A percentile compares a stretch with the other conserved stretches of the same genome.
Conservation (phyloP, 1,140 invertebrate genomes). For the Seison nebaliae region DNA sequence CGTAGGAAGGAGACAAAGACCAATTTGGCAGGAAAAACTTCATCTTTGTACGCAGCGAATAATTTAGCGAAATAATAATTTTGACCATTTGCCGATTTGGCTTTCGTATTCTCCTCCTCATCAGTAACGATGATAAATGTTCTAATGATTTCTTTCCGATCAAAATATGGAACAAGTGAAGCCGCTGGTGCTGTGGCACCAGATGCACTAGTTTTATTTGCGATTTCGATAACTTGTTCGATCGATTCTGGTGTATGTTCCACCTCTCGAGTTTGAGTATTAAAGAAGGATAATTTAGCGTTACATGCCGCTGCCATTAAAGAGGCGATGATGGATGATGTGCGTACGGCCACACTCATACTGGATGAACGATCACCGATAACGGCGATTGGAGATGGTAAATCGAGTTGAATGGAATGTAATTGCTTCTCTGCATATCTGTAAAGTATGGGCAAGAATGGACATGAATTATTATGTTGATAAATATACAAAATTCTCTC, state of each 20-base stretch:
- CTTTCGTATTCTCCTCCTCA: constrained; percentile 22
- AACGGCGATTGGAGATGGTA: constrained; percentile 22
- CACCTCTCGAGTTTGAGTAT: constrained; percentile 16
- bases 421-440: constrained; percentile 18
- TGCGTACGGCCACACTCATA: constrained; percentile 23
- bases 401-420: constrained; percentile 17
- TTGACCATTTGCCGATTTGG: constrained; percentile 4
- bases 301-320: constrained; percentile 20
- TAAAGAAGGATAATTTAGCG: constrained; percentile 23
- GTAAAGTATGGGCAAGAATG: constrained; percentile 16
- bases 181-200: constrained; percentile 22
- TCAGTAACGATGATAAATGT: constrained; percentile 26
- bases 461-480: constrained; percentile 12
- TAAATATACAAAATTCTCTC: constrained; percentile 18
- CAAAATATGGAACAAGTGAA: constrained; percentile 20
- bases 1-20: constrained; percentile 24
- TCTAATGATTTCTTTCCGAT: constrained; percentile 20
- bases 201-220: constrained; percentile 17
- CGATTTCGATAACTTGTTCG: constrained; percentile 20
- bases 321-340: constrained; percentile 22
- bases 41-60: constrained; percentile 21
- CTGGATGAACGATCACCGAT: constrained; percentile 22
- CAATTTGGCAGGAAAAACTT: constrained; percentile 21
- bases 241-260: constrained; percentile 18
- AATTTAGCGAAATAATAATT: constrained; percentile 17